Conservation (phyloP, 1,140 invertebrate species). For the Laodelphax striatellus region DNA sequence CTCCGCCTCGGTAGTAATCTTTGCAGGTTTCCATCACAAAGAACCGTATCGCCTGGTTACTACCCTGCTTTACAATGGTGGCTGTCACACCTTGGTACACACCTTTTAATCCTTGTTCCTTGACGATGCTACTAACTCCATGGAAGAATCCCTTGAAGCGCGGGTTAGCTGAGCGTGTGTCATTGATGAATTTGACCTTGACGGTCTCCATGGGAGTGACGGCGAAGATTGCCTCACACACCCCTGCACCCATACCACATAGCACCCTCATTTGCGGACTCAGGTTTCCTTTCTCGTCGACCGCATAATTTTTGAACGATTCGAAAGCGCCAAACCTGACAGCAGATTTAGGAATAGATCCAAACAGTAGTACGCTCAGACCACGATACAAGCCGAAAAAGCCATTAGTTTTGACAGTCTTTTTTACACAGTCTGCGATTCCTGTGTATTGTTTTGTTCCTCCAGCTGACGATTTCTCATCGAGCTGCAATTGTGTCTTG, state of each 20-base stretch:
- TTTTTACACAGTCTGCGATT: constrained; percentile 86
- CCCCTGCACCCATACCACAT: constrained; percentile 90
- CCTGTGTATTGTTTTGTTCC: constrained; percentile 66
- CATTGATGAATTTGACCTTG: constrained; percentile 99
- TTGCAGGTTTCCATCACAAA: constrained; percentile 95
- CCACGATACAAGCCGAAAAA: constrained; percentile 90
- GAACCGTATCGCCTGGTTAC: constrained; percentile 97
- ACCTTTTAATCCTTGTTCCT: constrained; percentile 75
- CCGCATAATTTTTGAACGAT: constrained; percentile 67
- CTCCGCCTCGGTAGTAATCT: constrained; percentile 80
- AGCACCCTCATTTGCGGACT: constrained; percentile 60
- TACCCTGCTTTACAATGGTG: constrained; percentile 96
- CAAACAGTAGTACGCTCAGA: constrained; percentile 88
- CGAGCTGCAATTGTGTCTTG: constrained; percentile 96
- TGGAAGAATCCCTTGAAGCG: constrained; percentile 89
- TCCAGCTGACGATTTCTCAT: constrained; percentile 67
- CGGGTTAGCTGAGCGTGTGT: constrained; percentile 85
- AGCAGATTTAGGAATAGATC: constrained; percentile 94
- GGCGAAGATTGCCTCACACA: constrained; percentile 88
- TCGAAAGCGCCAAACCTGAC: constrained; percentile 95
- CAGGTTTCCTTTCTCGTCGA: constrained; percentile 72
- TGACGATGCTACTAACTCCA: constrained; percentile 79
- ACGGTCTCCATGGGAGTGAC: constrained; percentile 99
- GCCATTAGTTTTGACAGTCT: constrained; percentile 82
- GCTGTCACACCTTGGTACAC: constrained; percentile 90